Evolutionary conservation across 2,113 vertebrate genomes (phyloP), one percentile per base, ranked within the genome.

Genomic region (Myxocyprinus asiaticus): DNA sequence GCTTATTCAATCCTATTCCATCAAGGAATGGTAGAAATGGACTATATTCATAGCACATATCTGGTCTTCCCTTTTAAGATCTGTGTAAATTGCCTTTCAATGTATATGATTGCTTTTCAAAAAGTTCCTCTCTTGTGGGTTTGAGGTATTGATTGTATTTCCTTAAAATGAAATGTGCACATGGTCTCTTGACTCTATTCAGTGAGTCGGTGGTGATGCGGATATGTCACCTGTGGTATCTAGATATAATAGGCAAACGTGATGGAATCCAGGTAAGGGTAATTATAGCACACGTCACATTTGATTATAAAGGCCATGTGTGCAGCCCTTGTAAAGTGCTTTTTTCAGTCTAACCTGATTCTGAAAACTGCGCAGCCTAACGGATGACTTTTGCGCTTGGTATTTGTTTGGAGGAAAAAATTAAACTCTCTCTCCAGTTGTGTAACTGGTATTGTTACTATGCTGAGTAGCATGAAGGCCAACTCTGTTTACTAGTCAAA

Each of bases 81-180:
- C 55, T 1, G 10, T 76, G 74, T 67, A 71, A 77, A 77, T 81
- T 73, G 67, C 43, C 9, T 56, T 22, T 51, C 22, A 47, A 73
- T 67, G 77, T 80, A 79, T 72, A 43, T 15, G 51, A 71, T 58
- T 78, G 61, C 55, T 78, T 80, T 67, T 70, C 17, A 11, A 43
- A 33, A 55, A 78, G 68, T 53, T 3, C 15, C 79, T 77, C 33
- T 78, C 17, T 51, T 56, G 9, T 42, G 78, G 58, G 44, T 50
- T 51, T 15, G 0, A 7, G 55, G 53, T 50, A 59, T 42, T 81
- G 68, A 74, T 82, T 77, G 63, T 3, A 67, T 79, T 82, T 71
- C 58, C 11, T 15, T 67, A 15, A 43, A 77, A 47, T 55, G 33
- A 33, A 44, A 8, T n/a, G 62, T 42, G 69, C 15, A 53, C 43